Evolutionary conservation across 2,888 invertebrate genomes (phyloP).

Genomic region (Andrena marginata): DNA sequence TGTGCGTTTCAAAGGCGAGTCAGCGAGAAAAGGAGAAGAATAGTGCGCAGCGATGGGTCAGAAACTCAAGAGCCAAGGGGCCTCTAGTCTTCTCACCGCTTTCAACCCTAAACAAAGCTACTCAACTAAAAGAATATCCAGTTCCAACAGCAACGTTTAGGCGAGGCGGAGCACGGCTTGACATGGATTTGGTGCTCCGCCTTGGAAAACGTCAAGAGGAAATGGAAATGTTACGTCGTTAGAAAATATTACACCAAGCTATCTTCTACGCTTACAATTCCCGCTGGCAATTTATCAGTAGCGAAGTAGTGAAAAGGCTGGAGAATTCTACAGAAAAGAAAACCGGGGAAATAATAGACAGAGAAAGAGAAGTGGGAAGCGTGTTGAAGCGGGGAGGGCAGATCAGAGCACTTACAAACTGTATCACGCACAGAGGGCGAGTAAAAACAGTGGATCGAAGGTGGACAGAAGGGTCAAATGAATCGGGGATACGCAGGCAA

Average conservation of each 20-base stretch:
- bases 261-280: too few relatives aligned
- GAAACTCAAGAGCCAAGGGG: background rate
- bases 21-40: background rate
- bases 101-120: background rate
- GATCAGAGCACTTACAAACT: constrained; percentile 75
- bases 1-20: background rate
- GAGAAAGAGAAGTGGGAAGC: constrained; percentile 9
- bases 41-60: background rate
- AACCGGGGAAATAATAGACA: constrained; percentile 84
- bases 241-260: too few relatives aligned
- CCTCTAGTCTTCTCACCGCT: constrained; percentile 8
- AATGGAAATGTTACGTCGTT: too few relatives aligned
- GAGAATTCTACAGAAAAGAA: constrained; percentile 79
- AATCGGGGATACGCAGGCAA: background rate
- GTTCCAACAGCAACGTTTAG: too few relatives aligned
- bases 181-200: too few relatives aligned
- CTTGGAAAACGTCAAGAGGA: too few relatives aligned
- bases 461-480: background rate
- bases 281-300: background rate
- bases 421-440: constrained; percentile 59
- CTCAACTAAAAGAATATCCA: too few relatives aligned
- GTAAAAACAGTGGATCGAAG: constrained; percentile 22
- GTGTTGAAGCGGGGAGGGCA: constrained; percentile 70
- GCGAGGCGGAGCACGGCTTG: too few relatives aligned
- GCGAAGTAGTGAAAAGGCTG: constrained; percentile 52